Conservation (phyloP, 2,888 invertebrate genomes). For the Invenusta paracnida region DNA sequence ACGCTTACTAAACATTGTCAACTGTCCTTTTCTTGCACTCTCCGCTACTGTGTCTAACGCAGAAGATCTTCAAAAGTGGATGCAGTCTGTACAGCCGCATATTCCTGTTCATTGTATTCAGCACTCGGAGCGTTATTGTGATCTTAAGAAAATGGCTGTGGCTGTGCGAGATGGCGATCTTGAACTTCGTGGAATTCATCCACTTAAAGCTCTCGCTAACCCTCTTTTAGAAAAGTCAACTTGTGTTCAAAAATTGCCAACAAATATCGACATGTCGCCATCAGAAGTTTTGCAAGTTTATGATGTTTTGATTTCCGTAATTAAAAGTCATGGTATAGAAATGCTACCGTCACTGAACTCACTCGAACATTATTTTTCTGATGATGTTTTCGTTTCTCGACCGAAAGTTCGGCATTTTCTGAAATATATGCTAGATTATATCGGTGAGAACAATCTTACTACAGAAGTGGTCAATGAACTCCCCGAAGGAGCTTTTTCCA, state of each 20-base stretch:
- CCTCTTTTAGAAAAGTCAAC: neutral
- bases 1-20: constrained; percentile 36
- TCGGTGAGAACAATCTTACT: neutral
- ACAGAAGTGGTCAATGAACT: neutral
- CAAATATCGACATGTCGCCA: neutral
- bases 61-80: constrained; percentile 35
- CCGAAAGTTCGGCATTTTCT: neutral
- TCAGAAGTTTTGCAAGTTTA: neutral
- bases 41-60: constrained; percentile 40
- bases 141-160: neutral
- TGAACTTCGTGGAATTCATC: neutral
- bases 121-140: neutral
- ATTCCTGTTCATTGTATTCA: neutral
- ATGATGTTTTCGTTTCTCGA: neutral
- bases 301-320: neutral
- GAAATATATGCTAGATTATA: neutral
- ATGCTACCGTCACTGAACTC: neutral
- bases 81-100: constrained; percentile 24
- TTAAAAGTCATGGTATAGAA: neutral
- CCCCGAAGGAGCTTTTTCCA: neutral
- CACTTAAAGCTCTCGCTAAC: neutral
- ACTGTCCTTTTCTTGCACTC: constrained; percentile 42
- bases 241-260: neutral
- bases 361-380: neutral
- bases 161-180: neutral